Base-by-base conservation (phyloP, 2,797 vertebrate species). In the Cuniculus paca region DNA sequence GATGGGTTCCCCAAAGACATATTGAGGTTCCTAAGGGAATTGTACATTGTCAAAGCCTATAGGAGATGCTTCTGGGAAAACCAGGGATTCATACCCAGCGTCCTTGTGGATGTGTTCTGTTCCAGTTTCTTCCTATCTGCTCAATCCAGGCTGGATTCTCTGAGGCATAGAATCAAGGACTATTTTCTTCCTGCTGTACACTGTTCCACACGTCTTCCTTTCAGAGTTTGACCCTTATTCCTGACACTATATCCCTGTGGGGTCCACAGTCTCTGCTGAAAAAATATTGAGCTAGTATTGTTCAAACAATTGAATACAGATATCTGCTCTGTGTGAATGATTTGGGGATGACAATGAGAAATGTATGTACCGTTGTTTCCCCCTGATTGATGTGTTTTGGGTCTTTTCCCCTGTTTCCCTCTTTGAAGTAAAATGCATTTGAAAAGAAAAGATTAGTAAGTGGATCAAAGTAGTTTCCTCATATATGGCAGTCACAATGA, bases 211-310 rank as follows among this genome's bases (percentile, higher is more conserved):
- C n/a, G 22, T 20, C 65, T 36, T 20, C n/a, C n/a, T 3, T 68
- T 36, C 65, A 36, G 6, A n/a, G n/a, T 9, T n/a, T 36, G 65
- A 68, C n/a, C 8, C 65, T 68, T 58, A 70, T 72, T 58, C 63
- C 34, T 65, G 75, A 74, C 1, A 1, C 34, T 0, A 0, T 28
- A 19, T 20, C 28, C 16, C 50, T 48, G 45, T 3, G 17, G 16
- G 34, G 42, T n/a, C n/a, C n/a, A n/a, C n/a, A n/a, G n/a, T n/a
- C n/a, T n/a, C n/a, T n/a, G n/a, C n/a, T n/a, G n/a, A n/a, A n/a
- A n/a, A n/a, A n/a, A n/a, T n/a, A n/a, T n/a, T n/a, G n/a, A n/a
- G n/a, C n/a, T n/a, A n/a, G n/a, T n/a, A n/a, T n/a, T n/a, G n/a
- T n/a, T n/a, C n/a, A n/a, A n/a, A n/a, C n/a, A n/a, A n/a, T n/a